Evolutionary conservation across 2,113 vertebrate genomes (phyloP).

Genomic region (Gracilinanus agilis): DNA sequence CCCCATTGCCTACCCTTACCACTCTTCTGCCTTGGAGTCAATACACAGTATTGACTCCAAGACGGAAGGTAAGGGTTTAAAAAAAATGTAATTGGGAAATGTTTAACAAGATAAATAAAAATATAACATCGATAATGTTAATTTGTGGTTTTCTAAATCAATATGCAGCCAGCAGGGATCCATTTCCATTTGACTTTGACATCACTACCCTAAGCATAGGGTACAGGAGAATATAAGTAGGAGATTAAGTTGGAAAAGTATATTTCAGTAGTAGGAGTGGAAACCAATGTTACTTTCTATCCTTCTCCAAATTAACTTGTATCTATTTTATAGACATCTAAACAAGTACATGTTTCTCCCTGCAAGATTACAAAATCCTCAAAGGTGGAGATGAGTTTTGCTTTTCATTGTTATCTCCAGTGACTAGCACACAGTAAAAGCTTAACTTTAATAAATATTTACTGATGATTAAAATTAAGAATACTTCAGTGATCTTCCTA

Average conservation of each 20-base stretch:
- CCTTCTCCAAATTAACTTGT: not conserved
- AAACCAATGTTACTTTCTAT: not conserved
- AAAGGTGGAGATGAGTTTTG: not conserved
- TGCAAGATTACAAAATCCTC: not conserved
- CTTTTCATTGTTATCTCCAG: not conserved
- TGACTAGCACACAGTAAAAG: not conserved
- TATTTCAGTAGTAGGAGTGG: too few species aligned
- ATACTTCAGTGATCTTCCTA: not conserved
- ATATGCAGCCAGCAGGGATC: not conserved
- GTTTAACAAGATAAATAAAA: not conserved
- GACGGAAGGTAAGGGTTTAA: too few species aligned
- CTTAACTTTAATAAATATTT: not conserved
- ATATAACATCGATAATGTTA: not conserved
- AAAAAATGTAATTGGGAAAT: not conserved
- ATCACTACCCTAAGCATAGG: not conserved
- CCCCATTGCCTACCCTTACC: too few species aligned
- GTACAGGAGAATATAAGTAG: too few species aligned
- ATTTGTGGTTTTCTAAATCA: not conserved
- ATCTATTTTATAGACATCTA: not conserved
- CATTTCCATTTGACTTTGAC: not conserved
- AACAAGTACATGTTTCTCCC: not conserved
- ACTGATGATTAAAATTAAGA: not conserved
- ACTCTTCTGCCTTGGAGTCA: too few species aligned
- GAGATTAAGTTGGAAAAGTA: too few species aligned
- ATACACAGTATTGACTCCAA: too few species aligned